These are phyloP conservation scores for Xenus cinereus DNA, from an alignment of 2,113 vertebrate genomes.

Conservation along the genomic window DNA sequence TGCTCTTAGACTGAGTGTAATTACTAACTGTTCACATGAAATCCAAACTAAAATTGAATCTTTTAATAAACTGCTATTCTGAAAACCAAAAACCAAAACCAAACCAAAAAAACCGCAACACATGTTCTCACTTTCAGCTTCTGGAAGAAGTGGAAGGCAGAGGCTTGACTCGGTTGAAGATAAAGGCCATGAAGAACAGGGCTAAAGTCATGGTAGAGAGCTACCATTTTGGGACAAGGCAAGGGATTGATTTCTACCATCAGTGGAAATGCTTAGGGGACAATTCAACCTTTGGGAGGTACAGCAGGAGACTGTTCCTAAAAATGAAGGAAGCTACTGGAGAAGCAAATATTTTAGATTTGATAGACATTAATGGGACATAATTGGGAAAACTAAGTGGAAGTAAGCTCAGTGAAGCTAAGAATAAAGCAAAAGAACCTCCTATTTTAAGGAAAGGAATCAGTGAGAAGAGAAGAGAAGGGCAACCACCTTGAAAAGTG, in stretches of 20 bases:
- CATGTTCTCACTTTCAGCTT: background rate
- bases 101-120: background rate
- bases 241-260: background rate
- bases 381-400: background rate
- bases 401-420: background rate
- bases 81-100: background rate
- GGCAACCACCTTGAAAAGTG: background rate
- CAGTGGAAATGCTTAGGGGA: background rate
- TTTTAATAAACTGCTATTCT: slow-evolving; percentile 40
- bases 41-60: slow-evolving; percentile 51
- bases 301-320: background rate
- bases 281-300: background rate
- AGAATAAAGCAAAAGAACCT: background rate
- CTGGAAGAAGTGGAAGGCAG: background rate
- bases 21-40: slow-evolving; percentile 26
- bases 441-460: background rate
- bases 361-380: background rate
- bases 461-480: background rate
- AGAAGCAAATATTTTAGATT: background rate
- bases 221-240: background rate
- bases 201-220: background rate
- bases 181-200: background rate
- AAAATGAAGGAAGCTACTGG: background rate
- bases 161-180: background rate
- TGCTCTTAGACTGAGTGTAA: slow-evolving; percentile 47